Conservation (phyloP, 2,888 invertebrate species). For the Acrobasis consociella region DNA sequence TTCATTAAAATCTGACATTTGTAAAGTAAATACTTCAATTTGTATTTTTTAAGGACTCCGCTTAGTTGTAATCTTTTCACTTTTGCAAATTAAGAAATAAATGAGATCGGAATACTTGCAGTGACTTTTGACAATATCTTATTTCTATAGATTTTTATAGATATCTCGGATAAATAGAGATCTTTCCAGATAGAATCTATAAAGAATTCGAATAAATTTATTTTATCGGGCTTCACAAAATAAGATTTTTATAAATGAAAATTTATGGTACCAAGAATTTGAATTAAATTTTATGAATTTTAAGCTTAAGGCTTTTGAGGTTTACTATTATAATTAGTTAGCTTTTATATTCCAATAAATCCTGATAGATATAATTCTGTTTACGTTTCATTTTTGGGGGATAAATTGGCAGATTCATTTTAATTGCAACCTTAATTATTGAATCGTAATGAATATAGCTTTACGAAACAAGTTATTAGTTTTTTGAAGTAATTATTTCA, state of each 20-base stretch:
- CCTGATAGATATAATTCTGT: neutral
- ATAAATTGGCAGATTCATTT: neutral
- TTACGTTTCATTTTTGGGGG: neutral
- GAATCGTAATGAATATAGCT: neutral
- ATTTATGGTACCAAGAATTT: no score
- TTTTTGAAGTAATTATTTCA: no score
- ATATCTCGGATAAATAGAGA: no score
- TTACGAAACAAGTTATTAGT: neutral
- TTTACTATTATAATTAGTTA: no score
- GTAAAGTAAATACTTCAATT: neutral
- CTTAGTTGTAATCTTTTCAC: neutral
- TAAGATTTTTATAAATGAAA: no score
- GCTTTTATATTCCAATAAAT: neutral
- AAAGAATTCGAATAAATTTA: no score
- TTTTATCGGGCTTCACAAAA: no score
- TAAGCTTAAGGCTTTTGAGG: no score
- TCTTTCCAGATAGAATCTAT: no score
- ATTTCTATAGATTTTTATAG: neutral
- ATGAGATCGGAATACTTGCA: neutral
- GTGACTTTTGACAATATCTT: neutral
- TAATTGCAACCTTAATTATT: neutral
- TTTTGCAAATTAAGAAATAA: neutral
- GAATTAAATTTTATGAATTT: no score
- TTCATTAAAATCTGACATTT: constrained; percentile 6
- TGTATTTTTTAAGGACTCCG: neutral